A percentile compares a stretch with the other conserved stretches of the same genome.
phyloP scores from a whole-genome alignment of 2,797 vertebrate species.

The Gallinago solitaria region DNA sequence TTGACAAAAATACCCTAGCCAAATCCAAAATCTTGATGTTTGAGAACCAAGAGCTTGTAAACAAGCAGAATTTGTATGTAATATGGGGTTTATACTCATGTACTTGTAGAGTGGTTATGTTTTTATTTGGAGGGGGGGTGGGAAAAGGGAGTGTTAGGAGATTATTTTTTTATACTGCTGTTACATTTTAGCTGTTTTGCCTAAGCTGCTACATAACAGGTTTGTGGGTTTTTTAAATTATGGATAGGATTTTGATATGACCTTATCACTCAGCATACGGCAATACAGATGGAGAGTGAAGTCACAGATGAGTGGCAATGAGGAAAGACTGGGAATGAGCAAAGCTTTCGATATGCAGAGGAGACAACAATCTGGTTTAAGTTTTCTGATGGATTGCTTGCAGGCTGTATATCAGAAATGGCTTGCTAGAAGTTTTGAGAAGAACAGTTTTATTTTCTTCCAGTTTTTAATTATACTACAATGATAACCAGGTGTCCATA shows the following conservation, averaged over 20 bases:
- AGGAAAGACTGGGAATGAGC: slow-evolving; percentile 31
- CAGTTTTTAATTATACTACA: not conserved
- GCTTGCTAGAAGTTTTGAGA: not conserved
- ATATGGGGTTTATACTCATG: rapidly evolving
- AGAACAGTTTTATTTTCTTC: not conserved
- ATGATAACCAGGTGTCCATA: not conserved
- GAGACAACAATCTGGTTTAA: slow-evolving; percentile 8
- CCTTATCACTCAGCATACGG: slow-evolving; percentile 3
- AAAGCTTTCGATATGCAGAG: not conserved
- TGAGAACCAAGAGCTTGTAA: not conserved
- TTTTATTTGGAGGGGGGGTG: not conserved
- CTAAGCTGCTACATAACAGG: not conserved
- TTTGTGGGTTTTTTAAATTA: not conserved
- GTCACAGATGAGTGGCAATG: slow-evolving; percentile 7
- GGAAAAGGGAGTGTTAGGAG: not conserved
- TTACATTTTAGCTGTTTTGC: not conserved
- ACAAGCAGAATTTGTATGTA: not conserved
- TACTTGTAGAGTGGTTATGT: not conserved
- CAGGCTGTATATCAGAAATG: not conserved
- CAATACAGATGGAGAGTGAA: slow-evolving; percentile 42
- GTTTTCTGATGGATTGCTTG: not conserved
- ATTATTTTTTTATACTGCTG: not conserved
- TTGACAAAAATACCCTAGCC: not conserved
- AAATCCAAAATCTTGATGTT: not conserved
- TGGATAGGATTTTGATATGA: not conserved